These are phyloP conservation scores for Lagorchestes hirsutus DNA, from an alignment of 2,797 vertebrate species.

Conservation along the genomic window DNA sequence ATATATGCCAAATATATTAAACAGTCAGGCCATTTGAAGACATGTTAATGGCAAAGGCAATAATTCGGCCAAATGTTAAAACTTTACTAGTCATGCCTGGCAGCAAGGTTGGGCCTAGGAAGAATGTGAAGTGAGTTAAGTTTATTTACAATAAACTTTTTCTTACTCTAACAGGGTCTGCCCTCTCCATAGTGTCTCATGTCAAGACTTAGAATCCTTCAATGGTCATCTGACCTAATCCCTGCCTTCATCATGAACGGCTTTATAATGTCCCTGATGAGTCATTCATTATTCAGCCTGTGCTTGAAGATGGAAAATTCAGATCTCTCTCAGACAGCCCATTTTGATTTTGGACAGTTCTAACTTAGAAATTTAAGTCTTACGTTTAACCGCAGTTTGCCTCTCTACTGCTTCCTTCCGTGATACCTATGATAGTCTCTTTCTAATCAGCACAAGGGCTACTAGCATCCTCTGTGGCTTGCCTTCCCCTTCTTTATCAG, in stretches of 20 bases:
- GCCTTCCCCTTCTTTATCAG: background rate
- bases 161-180: background rate
- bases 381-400: background rate
- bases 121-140: background rate
- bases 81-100: background rate
- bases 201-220: background rate
- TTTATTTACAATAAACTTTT: background rate
- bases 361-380: background rate
- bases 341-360: background rate
- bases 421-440: background rate
- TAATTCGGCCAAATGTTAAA: background rate
- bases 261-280: background rate
- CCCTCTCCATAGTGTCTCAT: background rate
- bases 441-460: background rate
- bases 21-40: background rate
- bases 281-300: background rate
- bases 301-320: background rate
- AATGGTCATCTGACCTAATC: background rate
- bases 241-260: background rate
- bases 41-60: constrained; percentile 2
- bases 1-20: background rate
- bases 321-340: background rate
- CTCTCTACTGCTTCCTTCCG: background rate
- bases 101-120: background rate
- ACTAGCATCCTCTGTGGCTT: background rate